These are phyloP conservation scores for Rhagologus leucostigma DNA, from an alignment of 2,113 vertebrate species.

Conservation along the genomic window DNA sequence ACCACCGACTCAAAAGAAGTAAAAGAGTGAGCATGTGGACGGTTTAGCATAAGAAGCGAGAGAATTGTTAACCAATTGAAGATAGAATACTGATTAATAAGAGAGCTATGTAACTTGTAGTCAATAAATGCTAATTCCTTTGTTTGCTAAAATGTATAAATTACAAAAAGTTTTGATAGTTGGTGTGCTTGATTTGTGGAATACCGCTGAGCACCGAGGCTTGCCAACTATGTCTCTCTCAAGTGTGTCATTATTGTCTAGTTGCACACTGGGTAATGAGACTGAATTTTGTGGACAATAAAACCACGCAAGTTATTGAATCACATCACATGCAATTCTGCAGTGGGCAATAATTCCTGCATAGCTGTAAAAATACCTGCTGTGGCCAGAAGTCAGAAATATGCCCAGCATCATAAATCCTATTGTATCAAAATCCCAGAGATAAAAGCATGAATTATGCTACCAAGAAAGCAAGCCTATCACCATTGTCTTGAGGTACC, in stretches of 20 bases:
- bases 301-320: background rate
- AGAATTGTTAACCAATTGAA: fast-evolving
- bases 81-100: background rate
- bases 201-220: background rate
- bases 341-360: background rate
- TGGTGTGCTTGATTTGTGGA: background rate
- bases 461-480: background rate
- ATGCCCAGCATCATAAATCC: background rate
- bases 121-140: background rate
- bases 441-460: background rate
- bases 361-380: background rate
- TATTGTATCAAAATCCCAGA: background rate
- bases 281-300: background rate
- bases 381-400: background rate
- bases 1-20: fast-evolving
- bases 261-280: background rate
- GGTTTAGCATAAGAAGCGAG: background rate
- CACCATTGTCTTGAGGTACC: background rate
- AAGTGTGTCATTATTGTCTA: background rate
- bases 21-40: background rate
- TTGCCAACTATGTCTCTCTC: background rate
- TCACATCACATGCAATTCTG: background rate
- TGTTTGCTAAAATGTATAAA: background rate
- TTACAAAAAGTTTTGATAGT: background rate
- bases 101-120: background rate